Evolutionary conservation across 2,113 vertebrate genomes (phyloP), one percentile per base, ranked within the genome.

Genomic region (Elephas maximus): DNA sequence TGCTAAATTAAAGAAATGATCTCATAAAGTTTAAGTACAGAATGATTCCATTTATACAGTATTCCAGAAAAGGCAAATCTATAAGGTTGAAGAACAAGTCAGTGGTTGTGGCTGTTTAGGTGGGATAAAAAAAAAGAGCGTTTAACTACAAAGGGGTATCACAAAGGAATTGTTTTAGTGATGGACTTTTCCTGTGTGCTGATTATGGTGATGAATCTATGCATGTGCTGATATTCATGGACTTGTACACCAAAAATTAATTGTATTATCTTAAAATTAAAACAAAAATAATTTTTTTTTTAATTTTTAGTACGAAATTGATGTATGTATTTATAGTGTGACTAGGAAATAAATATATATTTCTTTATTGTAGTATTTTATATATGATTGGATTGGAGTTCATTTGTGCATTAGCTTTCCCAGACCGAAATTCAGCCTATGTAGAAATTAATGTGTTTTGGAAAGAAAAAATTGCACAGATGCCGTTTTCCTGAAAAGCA

Each of bases 401-500:
- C 1, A 48, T 87, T 89, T 97, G 41, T 83, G 9, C 48, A 90
- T 94, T 97, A 93, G 63, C 8, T 94, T 60, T 90, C 28, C 30
- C 45, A 78, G 51, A 28, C 97, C 90, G 85, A 95, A 86, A 97
- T 93, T 90, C 51, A 95, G 87, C 30, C 76, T 92, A 78, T 92
- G 65, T 78, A 51, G 65, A 92, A 97, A 98, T 93, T 87, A 94
- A 93, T 65, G 21, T 93, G 48, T 65, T 96, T 87, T 93, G 76
- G 71, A 95, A 95, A 67, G 80, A 82, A 94, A 97, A 94, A 94
- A 37, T 44, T 92, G 74, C 79, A 97, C 97, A 97, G 96, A 98
- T 97, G 96, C 95, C 95, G 94, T 94, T 96, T 95, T 94, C 93
- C 90, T 96, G 93, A 96, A 96, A 98, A 97, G 92, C 87, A 94